Evolutionary conservation across 2,888 invertebrate genomes (phyloP), one percentile per base, ranked within the genome.

Genomic region (Phania funesta): DNA sequence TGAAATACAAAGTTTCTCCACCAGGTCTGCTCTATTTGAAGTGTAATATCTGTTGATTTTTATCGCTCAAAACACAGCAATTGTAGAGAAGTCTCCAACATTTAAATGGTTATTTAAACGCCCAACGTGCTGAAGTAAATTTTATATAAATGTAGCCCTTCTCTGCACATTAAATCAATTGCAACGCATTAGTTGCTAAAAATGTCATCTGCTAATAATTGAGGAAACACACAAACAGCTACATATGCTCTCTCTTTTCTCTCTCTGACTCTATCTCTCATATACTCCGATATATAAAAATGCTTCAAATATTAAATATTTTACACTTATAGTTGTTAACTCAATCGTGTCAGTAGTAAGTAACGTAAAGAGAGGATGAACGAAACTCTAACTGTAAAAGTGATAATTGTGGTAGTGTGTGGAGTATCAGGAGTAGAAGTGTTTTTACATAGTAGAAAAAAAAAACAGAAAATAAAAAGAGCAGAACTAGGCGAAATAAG

Each of bases 91-190:
- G 11, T 38, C 35, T 38, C 1, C 4, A 38, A 4, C 2, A 0
- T 1, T 13, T 3, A 2, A 38, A 13, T 38, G 3, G 35, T 13
- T 2, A 38, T 38, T 38, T n/a, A 38, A 4, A 38, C 11, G 1
- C n/a, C 35, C 3, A 44, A 16, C 7, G 16, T n/a, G 16, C 16
- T 6, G 4, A 16, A 18, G 18, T 44, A 3, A 44, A 16, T 44
- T 44, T 41, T 8, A 6, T 41, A 4, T 41, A 41, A 32, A 46
- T 46, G 46, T n/a, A 6, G 20, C 3, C 26, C 18, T 22, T 60
- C 50, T 20, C 26, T 29, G 32, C 29, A 29, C 44, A 73, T 41
- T 44, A 75, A 75, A 56, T 56, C 74, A 75, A 75, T 75, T 75
- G 56, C 18, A 75, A 65, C n/a, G 26, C 54, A 65, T 58, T 75